Percentiles rank a stretch among this genome's conserved stretches.
Evolutionary conservation across 2,797 vertebrate species (phyloP).

Genomic region (Hybognathus amarus): DNA sequence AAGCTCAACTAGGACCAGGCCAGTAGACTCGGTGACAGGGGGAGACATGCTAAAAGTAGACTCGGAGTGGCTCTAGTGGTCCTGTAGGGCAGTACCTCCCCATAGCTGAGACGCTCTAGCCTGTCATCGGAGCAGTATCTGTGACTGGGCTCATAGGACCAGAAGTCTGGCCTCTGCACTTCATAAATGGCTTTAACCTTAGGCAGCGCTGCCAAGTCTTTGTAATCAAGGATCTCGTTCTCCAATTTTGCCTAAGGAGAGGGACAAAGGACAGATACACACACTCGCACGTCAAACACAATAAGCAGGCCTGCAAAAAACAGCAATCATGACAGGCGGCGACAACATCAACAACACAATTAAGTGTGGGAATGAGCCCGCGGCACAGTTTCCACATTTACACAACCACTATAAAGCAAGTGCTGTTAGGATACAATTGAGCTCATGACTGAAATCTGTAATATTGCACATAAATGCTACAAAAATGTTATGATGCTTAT

Average conservation of each 20-base stretch:
- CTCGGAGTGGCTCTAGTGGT: conserved; percentile 42
- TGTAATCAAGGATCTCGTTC: conserved; percentile 99
- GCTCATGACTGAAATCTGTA: conserved; percentile 6
- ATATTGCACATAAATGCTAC: not conserved
- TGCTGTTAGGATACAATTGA: not conserved
- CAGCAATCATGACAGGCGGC: conserved; percentile 62
- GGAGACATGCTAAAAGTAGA: conserved; percentile 54
- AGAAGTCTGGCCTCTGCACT: conserved; percentile 90
- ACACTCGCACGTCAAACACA: conserved; percentile 42
- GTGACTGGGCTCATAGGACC: conserved; percentile 89
- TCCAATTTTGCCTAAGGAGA: conserved; percentile 96
- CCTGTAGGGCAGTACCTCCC: conserved; percentile 81
- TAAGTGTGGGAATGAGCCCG: conserved; percentile 30
- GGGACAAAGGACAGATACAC: conserved; percentile 64
- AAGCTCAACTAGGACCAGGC: conserved; percentile 39
- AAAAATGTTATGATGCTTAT: not conserved
- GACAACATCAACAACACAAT: conserved; percentile 63
- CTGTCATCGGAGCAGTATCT: conserved; percentile 89
- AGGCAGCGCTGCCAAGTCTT: conserved; percentile 98
- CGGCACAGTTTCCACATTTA: not conserved
- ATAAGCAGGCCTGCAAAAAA: conserved; percentile 26
- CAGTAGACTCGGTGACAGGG: conserved; percentile 28
- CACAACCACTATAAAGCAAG: not conserved
- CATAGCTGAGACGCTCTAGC: conserved; percentile 90
- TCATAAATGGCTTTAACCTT: conserved; percentile 99